These are phyloP conservation scores for Cisticola juncidis DNA, from an alignment of 2,113 vertebrate genomes.

Conservation along the genomic window DNA sequence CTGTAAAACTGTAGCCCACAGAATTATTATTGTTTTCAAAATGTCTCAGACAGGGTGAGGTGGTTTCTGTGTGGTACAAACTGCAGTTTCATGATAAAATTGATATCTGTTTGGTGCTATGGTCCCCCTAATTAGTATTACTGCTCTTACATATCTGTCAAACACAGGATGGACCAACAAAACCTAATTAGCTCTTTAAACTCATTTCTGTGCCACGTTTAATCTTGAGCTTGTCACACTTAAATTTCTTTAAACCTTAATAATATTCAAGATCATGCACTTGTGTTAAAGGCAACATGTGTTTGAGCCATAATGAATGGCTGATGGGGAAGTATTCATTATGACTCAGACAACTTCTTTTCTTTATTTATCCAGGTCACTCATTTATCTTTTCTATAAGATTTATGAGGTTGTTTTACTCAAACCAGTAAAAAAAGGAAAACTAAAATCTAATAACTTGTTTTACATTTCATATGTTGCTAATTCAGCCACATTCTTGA, in stretches of 20 bases:
- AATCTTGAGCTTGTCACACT: constrained; percentile 70
- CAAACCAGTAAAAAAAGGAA: constrained; percentile 12
- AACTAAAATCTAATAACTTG: background rate
- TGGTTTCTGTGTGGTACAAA: background rate
- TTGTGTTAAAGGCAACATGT: constrained; percentile 64
- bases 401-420: constrained; percentile 49
- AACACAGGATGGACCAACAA: constrained; percentile 42
- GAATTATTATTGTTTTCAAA: background rate
- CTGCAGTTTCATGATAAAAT: background rate
- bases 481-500: background rate
- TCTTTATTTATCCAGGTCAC: constrained; percentile 52
- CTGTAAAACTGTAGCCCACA: background rate
- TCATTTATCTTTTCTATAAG: constrained; percentile 49
- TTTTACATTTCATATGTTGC: background rate
- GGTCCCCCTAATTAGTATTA: constrained; percentile 37
- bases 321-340: constrained; percentile 65
- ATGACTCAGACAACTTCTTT: constrained; percentile 25
- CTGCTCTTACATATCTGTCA: constrained; percentile 45
- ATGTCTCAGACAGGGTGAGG: background rate
- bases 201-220: constrained; percentile 62
- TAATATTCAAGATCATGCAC: constrained; percentile 72
- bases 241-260: constrained; percentile 70
- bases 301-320: constrained; percentile 61
- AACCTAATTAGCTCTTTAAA: constrained; percentile 69
- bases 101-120: background rate